Percentiles rank a stretch among this genome's conserved stretches.
phyloP scores from a whole-genome alignment of 2,888 invertebrate genomes.

The Eupithecia subumbrata region DNA sequence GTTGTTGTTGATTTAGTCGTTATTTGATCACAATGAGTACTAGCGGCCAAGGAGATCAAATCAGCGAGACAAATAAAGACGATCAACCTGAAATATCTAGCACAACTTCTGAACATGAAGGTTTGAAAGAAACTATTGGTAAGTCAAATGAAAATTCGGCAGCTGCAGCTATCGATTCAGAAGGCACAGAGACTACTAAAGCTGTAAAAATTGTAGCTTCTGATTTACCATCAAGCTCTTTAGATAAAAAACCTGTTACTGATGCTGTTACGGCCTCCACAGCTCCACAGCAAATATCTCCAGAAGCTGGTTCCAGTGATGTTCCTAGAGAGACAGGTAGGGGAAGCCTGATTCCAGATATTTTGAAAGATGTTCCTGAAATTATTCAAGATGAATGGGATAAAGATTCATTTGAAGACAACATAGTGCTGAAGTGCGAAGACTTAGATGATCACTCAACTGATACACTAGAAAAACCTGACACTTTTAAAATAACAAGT shows the following conservation, averaged over 20 bases:
- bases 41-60: constrained; percentile 26
- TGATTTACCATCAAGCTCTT: not conserved
- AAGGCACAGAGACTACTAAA: not conserved
- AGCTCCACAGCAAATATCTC: not conserved
- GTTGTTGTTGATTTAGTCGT: constrained; percentile 18
- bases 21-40: constrained; percentile 25
- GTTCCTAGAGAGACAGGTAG: not conserved
- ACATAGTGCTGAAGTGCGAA: constrained; percentile 28
- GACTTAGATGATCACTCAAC: too few species aligned
- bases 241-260: not conserved
- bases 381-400: constrained; percentile 14
- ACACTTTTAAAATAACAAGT: not conserved
- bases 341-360: not conserved
- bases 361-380: constrained; percentile 4
- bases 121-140: not conserved
- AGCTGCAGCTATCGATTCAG: not conserved
- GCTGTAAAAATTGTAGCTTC: not conserved
- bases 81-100: constrained; percentile 21
- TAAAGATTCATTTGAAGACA: constrained; percentile 12
- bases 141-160: not conserved
- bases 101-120: constrained; percentile 21
- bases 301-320: not conserved
- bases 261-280: not conserved
- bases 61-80: constrained; percentile 23
- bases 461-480: constrained; percentile 28